Evolutionary conservation across 2,797 vertebrate genomes (phyloP), one percentile per base, ranked within the genome.

Genomic region (Argyrosomus regius): DNA sequence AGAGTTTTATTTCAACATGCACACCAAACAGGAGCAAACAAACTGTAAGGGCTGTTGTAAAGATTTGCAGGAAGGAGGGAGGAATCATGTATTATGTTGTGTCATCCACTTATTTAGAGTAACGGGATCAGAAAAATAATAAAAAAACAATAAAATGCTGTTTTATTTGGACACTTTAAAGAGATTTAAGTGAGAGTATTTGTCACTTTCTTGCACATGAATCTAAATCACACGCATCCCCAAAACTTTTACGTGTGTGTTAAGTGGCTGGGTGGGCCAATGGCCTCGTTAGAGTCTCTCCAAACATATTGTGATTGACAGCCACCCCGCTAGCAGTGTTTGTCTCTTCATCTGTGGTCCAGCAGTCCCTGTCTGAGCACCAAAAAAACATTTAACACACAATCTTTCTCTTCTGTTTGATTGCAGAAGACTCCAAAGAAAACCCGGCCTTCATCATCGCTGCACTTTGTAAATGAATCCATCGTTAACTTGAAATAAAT

Each of bases 231-330:
- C 24, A 28, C 43, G 48, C 17, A 43, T 48, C 9, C 39, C 10
- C n/a, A 77, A 77, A 31, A 56, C 20, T 66, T 39, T 56, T 39
- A 17, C 4, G 62, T 80, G 75, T 67, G 69, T 74, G 70, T 80
- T 20, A 75, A 84, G 39, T 43, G 41, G 39, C 13, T 88, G 86
- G 83, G 83, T 88, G 87, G 87, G 73, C 87, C 57, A 9, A 43
- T 45, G 48, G 48, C 65, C 54, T 69, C 61, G 20, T 73, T 73
- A 62, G 35, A 31, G 16, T 56, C 54, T 59, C 61, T 81, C 78
- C 46, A 78, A 80, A 85, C 3, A 45, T 18, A 13, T 28, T 35
- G 59, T 63, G 73, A 87, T 67, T 87, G 87, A 85, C 82, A 80
- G 83, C 69, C 18, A 45, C 35, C 24, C 8, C 58, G 43, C 39